A percentile compares a stretch with the other conserved stretches of the same genome.
phyloP scores from a whole-genome alignment of 1,140 invertebrate species.

The Drosophila pseudoobscura region DNA sequence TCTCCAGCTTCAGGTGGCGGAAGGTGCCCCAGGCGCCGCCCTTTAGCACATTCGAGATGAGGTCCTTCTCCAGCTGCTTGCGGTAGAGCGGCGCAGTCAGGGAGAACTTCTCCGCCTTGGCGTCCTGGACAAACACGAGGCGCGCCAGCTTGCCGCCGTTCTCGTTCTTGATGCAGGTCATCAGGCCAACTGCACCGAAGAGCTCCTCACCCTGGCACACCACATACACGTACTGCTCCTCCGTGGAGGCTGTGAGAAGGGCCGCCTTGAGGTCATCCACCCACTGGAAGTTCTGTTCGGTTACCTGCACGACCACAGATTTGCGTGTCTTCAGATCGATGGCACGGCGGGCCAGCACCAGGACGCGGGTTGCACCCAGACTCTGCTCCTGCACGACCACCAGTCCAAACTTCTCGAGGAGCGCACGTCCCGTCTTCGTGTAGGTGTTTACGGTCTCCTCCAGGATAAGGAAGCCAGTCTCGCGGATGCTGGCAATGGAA shows the following conservation, averaged over 20 bases:
- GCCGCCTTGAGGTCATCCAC: constrained; percentile 91
- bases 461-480: constrained; percentile 90
- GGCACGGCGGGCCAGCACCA: constrained; percentile 86
- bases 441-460: constrained; percentile 87
- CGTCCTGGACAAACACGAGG: constrained; percentile 88
- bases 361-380: constrained; percentile 85
- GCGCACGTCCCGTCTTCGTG: constrained; percentile 82
- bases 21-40: constrained; percentile 93
- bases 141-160: constrained; percentile 90
- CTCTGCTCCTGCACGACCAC: constrained; percentile 84
- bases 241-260: constrained; percentile 85
- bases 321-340: constrained; percentile 76
- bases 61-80: constrained; percentile 89
- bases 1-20: constrained; percentile 89
- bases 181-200: constrained; percentile 93
- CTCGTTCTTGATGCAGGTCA: constrained; percentile 94
- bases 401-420: constrained; percentile 84
- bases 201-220: constrained; percentile 87
- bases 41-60: constrained; percentile 92
- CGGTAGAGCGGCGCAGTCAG: constrained; percentile 85
- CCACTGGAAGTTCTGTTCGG: constrained; percentile 90
- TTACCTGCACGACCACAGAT: constrained; percentile 83
- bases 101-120: constrained; percentile 86
- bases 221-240: constrained; percentile 87
- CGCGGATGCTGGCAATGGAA: constrained; percentile 86